Conservation (phyloP, 2,888 invertebrate species). For the Empis stercorea region DNA sequence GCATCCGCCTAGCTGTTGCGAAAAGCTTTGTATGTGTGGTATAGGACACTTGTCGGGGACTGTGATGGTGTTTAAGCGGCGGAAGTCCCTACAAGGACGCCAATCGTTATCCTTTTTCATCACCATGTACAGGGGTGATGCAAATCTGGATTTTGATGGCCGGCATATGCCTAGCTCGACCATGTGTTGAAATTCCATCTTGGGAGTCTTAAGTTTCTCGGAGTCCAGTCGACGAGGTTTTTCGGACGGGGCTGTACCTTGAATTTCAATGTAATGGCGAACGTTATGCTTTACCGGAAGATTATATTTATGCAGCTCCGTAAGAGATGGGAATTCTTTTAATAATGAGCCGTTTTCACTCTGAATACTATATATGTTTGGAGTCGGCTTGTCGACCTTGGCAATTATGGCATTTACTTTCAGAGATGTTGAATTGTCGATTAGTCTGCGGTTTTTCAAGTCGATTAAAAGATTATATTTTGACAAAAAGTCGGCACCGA, state of each 20-base stretch:
- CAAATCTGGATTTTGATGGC: neutral
- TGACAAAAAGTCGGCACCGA: neutral
- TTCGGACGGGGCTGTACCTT: too few species aligned
- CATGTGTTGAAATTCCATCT: neutral
- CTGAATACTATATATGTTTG: too few species aligned
- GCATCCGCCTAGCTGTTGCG: constrained; percentile 6
- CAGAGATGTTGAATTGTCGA: neutral
- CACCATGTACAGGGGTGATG: neutral
- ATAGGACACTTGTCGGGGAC: neutral
- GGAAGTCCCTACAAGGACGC: neutral
- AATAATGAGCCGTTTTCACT: too few species aligned
- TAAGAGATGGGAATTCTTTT: too few species aligned
- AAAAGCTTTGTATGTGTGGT: neutral
- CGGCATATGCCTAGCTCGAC: neutral
- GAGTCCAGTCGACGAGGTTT: neutral
- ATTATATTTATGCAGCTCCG: too few species aligned
- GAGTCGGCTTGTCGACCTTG: too few species aligned
- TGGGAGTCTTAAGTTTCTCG: neutral
- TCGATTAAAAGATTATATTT: neutral
- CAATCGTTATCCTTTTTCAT: neutral
- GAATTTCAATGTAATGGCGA: too few species aligned
- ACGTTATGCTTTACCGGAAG: too few species aligned
- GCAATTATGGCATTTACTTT: neutral
- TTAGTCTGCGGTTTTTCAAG: neutral
- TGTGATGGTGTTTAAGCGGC: neutral